Conservation (phyloP, 2,797 vertebrate genomes). For the Chromis chromis region DNA sequence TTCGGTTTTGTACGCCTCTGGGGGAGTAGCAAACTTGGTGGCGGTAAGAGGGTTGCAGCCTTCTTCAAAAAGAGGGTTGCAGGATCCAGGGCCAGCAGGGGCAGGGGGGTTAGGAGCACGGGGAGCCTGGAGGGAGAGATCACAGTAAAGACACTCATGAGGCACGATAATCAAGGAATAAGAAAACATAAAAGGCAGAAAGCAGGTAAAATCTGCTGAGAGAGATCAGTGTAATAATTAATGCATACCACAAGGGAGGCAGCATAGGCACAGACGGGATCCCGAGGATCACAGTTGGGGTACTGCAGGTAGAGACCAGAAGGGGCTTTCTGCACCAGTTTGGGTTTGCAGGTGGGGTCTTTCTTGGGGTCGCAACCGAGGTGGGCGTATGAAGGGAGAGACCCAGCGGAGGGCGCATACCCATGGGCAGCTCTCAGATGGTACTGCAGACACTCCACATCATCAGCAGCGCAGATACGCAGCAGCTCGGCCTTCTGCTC, state of each 20-base stretch:
- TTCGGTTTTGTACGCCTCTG: slow-evolving; percentile 64
- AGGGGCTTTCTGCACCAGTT: slow-evolving; percentile 78
- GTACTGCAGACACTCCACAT: slow-evolving; percentile 87
- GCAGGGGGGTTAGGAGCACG: slow-evolving; percentile 63
- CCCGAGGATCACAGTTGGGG: slow-evolving; percentile 82
- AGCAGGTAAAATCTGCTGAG: neutral
- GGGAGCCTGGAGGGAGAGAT: slow-evolving; percentile 61
- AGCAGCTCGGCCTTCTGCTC: slow-evolving; percentile 85
- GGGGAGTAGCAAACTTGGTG: slow-evolving; percentile 67
- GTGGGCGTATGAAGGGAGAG: slow-evolving; percentile 82
- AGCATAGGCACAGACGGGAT: slow-evolving; percentile 79
- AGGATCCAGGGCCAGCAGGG: slow-evolving; percentile 76
- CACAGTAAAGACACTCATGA: neutral
- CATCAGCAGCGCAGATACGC: slow-evolving; percentile 83
- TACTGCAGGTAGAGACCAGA: slow-evolving; percentile 78
- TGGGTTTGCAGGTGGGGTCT: slow-evolving; percentile 77
- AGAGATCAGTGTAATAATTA: neutral
- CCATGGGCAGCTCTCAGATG: slow-evolving; percentile 85
- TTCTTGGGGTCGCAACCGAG: slow-evolving; percentile 84
- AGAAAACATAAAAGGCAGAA: neutral
- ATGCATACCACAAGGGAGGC: slow-evolving; percentile 68
- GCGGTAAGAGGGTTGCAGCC: slow-evolving; percentile 85
- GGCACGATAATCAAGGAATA: neutral
- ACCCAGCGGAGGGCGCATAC: slow-evolving; percentile 67
- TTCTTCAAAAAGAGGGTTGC: slow-evolving; percentile 85